These are phyloP conservation scores for Trematomus bernacchii DNA, from an alignment of 2,797 vertebrate genomes.

Conservation along the genomic window DNA sequence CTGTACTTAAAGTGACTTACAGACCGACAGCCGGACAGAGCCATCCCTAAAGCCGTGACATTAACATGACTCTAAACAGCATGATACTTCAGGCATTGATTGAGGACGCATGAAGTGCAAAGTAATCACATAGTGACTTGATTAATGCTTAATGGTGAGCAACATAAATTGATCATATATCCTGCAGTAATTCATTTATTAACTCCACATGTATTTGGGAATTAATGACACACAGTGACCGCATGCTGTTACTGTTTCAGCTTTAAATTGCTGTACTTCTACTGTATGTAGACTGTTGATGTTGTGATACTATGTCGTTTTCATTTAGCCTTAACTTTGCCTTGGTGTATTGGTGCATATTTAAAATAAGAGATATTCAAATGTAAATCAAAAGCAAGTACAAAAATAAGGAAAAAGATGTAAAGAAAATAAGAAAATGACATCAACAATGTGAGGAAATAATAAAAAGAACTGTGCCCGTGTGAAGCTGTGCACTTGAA, in stretches of 20 bases:
- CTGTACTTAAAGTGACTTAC: too few species aligned
- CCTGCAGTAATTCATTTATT: not conserved
- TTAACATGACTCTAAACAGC: not conserved
- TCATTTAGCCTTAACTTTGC: too few species aligned
- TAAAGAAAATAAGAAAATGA: too few species aligned
- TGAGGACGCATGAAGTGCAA: constrained; percentile 7
- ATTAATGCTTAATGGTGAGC: constrained; percentile 6
- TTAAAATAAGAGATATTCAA: too few species aligned
- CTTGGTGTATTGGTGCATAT: not conserved
- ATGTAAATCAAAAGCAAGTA: too few species aligned
- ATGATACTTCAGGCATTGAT: not conserved
- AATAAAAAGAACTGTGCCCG: too few species aligned
- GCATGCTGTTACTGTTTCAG: not conserved
- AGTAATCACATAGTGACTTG: not conserved
- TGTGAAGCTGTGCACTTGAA: too few species aligned
- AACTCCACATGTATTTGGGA: not conserved
- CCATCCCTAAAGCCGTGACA: too few species aligned
- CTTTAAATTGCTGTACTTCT: not conserved
- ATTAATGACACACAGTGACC: constrained; percentile 1
- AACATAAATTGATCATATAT: constrained; percentile 2
- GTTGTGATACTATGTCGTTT: too few species aligned
- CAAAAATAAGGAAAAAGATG: too few species aligned
- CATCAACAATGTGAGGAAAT: too few species aligned
- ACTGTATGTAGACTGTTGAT: not conserved
- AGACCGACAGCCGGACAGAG: not conserved